phyloP scores from a whole-genome alignment of 2,888 invertebrate genomes.

The Drosophila falleni region DNA sequence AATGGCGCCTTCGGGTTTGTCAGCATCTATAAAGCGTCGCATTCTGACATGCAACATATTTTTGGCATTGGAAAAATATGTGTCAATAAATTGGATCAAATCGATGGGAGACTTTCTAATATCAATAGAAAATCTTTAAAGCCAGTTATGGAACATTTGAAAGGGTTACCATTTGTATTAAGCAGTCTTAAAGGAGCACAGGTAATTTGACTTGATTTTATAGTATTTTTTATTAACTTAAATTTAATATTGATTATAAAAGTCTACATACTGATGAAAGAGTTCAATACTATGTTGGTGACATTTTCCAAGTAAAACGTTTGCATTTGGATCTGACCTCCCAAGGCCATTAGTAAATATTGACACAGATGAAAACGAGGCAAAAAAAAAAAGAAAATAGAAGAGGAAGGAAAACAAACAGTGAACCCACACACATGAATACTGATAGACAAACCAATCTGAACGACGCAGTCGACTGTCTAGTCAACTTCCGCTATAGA shows the following conservation, averaged over 20 bases:
- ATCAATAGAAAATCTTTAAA: slow-evolving; percentile 21
- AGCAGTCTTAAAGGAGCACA: too few species aligned
- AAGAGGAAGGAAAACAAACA: slow-evolving; percentile 5
- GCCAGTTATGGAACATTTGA: neutral
- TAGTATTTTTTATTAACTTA: too few species aligned
- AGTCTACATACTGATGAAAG: neutral
- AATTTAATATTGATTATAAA: neutral
- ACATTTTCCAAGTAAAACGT: slow-evolving; percentile 32
- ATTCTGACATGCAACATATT: slow-evolving; percentile 68
- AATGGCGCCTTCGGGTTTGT: slow-evolving; percentile 22
- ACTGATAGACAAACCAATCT: slow-evolving; percentile 48
- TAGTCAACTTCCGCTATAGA: slow-evolving; percentile 78
- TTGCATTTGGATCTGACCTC: slow-evolving; percentile 42
- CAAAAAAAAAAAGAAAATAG: slow-evolving; percentile 14
- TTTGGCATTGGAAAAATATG: slow-evolving; percentile 48
- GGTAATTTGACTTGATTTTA: too few species aligned
- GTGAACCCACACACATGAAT: slow-evolving; percentile 14
- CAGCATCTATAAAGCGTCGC: slow-evolving; percentile 40
- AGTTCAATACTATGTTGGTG: slow-evolving; percentile 22
- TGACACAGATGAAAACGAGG: slow-evolving; percentile 23
- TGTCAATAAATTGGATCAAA: slow-evolving; percentile 48
- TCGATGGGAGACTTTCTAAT: slow-evolving; percentile 51
- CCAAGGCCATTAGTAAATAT: slow-evolving; percentile 58
- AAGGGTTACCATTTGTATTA: neutral
- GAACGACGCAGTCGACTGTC: slow-evolving; percentile 67